Evolutionary conservation across 2,797 vertebrate genomes (phyloP).

Genomic region (Sebastiscus albofasciatus): DNA sequence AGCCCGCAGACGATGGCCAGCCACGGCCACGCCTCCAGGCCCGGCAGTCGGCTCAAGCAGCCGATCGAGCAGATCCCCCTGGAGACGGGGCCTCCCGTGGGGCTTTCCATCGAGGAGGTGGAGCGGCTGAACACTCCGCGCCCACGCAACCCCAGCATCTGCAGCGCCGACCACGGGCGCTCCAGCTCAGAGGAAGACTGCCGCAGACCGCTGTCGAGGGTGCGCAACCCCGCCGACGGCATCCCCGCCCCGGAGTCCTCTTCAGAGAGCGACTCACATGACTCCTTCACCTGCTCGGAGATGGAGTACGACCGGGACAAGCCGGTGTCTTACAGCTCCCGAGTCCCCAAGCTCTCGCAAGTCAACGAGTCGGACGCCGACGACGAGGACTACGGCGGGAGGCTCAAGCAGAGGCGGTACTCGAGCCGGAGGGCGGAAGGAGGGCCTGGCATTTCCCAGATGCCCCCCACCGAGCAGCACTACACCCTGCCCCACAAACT

Average conservation of each 20-base stretch:
- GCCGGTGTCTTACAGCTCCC: slow-evolving; percentile 89
- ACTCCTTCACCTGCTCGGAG: slow-evolving; percentile 99
- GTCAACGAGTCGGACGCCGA: slow-evolving; percentile 97
- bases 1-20: slow-evolving; percentile 93
- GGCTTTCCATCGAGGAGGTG: slow-evolving; percentile 96
- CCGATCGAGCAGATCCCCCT: slow-evolving; percentile 92
- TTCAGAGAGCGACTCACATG: slow-evolving; percentile 98
- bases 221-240: slow-evolving; percentile 94
- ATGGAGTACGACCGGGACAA: slow-evolving; percentile 98
- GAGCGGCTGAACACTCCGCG: slow-evolving; percentile 97
- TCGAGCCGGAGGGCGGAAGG: slow-evolving; percentile 93
- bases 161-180: slow-evolving; percentile 96
- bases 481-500: slow-evolving; percentile 88
- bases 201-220: slow-evolving; percentile 91
- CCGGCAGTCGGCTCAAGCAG: slow-evolving; percentile 94
- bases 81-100: slow-evolving; percentile 92
- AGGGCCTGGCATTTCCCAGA: slow-evolving; percentile 83
- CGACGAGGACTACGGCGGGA: slow-evolving; percentile 92
- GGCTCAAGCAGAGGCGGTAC: slow-evolving; percentile 91
- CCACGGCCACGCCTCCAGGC: slow-evolving; percentile 88
- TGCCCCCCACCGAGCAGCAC: slow-evolving; percentile 79
- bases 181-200: slow-evolving; percentile 97
- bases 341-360: slow-evolving; percentile 95
- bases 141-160: slow-evolving; percentile 96
- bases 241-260: slow-evolving; percentile 96